Evolutionary conservation across 1,140 invertebrate species (phyloP), one percentile per base, ranked within the genome.

Genomic region (Panagrolaimus sp.): DNA sequence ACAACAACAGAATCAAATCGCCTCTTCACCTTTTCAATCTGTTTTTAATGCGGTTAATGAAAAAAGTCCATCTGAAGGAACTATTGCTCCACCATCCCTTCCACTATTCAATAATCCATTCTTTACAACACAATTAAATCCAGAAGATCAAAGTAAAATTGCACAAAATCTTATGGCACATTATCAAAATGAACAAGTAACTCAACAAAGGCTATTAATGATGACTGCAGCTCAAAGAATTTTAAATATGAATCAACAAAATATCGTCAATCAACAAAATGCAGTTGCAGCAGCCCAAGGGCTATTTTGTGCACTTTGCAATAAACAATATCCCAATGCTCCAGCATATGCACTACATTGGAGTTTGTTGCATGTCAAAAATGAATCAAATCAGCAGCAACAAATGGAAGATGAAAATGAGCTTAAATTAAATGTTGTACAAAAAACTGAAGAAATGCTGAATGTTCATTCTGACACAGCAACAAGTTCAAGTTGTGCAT

Each of bases 401-500:
- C 20, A 20, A 57, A 57, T 20, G 20, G 51, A 57, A 8, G 51
- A 57, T 57, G 51, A 57, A n/a, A 57, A 20, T 13, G 51, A 57
- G 20, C 61, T 46, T 20, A 42, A 57, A 38, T 14, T 43, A 9
- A 25, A 25, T 45, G 11, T 73, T 9, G 20, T 69, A 11, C 70
- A 44, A 14, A 20, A 31, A 25, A 42, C 20, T 23, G 44, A 53
- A 9, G 64, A 38, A 1, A 61, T 63, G 7, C 27, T 46, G 9
- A 38, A 38, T n/a, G 53, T 67, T 5, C 46, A 70, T 45, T 63
- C 77, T 11, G 70, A 65, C 11, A 66, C 23, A 63, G 74, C 68
- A 44, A 76, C 74, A 5, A 70, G 44, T 20, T 77, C 74, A 8
- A 78, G 75, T 27, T 74, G 72, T 66, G 74, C 73, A 0, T 77